These are phyloP conservation scores for Tetragnatha versicolor DNA, from an alignment of 1,140 invertebrate species.

Conservation along the genomic window DNA sequence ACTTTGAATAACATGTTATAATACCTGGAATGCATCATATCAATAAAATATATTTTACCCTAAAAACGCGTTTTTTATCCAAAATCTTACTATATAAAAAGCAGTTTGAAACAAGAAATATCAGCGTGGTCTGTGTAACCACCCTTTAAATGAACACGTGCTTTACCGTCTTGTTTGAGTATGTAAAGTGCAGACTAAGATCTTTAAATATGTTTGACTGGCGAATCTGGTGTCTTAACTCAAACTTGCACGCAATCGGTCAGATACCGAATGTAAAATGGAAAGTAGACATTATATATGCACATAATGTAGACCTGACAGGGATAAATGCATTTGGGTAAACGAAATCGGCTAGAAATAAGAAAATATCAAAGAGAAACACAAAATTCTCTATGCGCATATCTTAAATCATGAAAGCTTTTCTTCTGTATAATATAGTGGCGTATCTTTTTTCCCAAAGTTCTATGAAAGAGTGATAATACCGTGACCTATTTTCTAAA, in stretches of 20 bases:
- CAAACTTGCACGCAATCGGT: neutral
- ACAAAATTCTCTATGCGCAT: slow-evolving; percentile 32
- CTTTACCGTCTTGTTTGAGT: too few relatives aligned
- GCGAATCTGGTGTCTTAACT: neutral
- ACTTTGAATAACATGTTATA: too few relatives aligned
- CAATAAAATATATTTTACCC: too few relatives aligned
- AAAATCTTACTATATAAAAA: too few relatives aligned
- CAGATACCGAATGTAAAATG: neutral
- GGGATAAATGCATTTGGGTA: slow-evolving; percentile 23
- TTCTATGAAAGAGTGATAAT: too few relatives aligned
- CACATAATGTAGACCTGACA: slow-evolving; percentile 12
- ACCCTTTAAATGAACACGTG: too few relatives aligned
- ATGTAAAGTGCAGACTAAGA: too few relatives aligned
- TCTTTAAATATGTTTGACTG: neutral
- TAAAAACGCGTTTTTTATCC: too few relatives aligned
- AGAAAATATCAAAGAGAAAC: neutral
- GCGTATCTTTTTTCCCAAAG: neutral
- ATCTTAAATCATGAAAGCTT: slow-evolving; percentile 4
- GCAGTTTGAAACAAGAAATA: too few relatives aligned
- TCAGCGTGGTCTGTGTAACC: too few relatives aligned
- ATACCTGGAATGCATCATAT: too few relatives aligned
- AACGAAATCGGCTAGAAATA: slow-evolving; percentile 17
- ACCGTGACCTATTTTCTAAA: too few relatives aligned
- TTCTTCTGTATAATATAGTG: neutral
- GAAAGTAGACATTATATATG: slow-evolving; percentile 22